Conservation (phyloP, 2,888 invertebrate genomes). For the Pteria penguin region DNA sequence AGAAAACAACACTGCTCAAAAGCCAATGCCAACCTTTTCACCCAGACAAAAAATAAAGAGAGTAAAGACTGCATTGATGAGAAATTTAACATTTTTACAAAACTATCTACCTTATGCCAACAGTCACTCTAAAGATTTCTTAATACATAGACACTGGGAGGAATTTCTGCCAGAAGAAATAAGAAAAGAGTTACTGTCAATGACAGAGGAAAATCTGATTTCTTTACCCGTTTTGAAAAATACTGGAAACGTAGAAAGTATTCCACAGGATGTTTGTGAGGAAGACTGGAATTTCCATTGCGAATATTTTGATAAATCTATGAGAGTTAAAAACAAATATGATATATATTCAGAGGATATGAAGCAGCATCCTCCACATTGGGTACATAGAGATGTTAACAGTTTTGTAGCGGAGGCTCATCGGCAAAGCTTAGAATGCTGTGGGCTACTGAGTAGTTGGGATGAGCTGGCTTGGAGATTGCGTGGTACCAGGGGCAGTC, state of each 20-base stretch:
- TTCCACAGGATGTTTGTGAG: neutral
- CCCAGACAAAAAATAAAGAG: slow-evolving; percentile 9
- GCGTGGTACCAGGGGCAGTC: neutral
- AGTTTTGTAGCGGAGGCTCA: slow-evolving; percentile 38
- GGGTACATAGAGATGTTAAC: slow-evolving; percentile 44
- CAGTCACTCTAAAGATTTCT: slow-evolving; percentile 72
- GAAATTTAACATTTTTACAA: slow-evolving; percentile 54
- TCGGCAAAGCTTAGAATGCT: slow-evolving; percentile 37
- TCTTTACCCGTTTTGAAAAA: slow-evolving; percentile 32
- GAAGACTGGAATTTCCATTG: neutral
- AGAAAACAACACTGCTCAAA: too few relatives aligned
- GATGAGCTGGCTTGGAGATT: slow-evolving; percentile 30
- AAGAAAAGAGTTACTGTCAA: slow-evolving; percentile 51
- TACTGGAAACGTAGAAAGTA: neutral
- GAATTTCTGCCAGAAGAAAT: slow-evolving; percentile 53
- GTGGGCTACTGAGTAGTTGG: slow-evolving; percentile 28
- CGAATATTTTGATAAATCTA: slow-evolving; percentile 16
- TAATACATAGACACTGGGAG: slow-evolving; percentile 67
- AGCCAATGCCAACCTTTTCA: too few relatives aligned
- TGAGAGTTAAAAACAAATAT: slow-evolving; percentile 4
- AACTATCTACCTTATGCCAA: slow-evolving; percentile 71
- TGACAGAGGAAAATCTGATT: slow-evolving; percentile 55
- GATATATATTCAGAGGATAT: slow-evolving; percentile 17
- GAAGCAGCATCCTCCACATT: slow-evolving; percentile 22
- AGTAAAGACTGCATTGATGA: slow-evolving; percentile 37